phyloP scores from a whole-genome alignment of 2,113 vertebrate genomes.

The Nothocercus julius region DNA sequence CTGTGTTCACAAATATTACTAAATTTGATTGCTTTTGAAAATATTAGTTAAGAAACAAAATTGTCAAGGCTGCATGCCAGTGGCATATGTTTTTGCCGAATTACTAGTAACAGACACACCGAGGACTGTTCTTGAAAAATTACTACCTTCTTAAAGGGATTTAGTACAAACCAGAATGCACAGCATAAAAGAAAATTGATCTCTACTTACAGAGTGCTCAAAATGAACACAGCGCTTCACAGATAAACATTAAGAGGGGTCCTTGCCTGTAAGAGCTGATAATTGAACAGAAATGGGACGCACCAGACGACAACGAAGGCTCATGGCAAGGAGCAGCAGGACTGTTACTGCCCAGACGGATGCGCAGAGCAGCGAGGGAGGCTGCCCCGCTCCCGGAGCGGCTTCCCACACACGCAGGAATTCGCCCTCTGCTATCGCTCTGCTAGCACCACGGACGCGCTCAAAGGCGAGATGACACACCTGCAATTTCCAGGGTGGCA shows the following conservation, averaged over 20 bases:
- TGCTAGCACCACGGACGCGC: background rate
- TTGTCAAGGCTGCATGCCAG: conserved; percentile 2
- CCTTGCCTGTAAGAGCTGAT: conserved; percentile 51
- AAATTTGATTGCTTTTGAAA: background rate
- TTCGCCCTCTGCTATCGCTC: conserved; percentile 35
- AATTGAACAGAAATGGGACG: conserved; percentile 62
- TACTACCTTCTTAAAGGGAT: conserved; percentile 51
- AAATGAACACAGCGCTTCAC: conserved; percentile 56
- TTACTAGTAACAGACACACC: conserved; percentile 31
- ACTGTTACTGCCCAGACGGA: conserved; percentile 54
- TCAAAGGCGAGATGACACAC: conserved; percentile 50
- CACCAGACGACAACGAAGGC: conserved; percentile 50
- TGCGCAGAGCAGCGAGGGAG: conserved; percentile 29
- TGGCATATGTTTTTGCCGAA: conserved; percentile 28
- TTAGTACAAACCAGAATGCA: conserved; percentile 29
- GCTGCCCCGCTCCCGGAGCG: background rate
- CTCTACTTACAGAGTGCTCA: conserved; percentile 43
- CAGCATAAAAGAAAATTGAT: conserved; percentile 59
- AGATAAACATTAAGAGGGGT: conserved; percentile 64
- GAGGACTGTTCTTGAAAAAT: conserved; percentile 49
- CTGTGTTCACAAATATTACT: background rate
- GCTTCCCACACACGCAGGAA: conserved; percentile 26
- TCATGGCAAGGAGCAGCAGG: conserved; percentile 52
- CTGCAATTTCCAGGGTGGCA: conserved; percentile 40
- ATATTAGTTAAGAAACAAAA: conserved; percentile 46